Base-by-base conservation (phyloP, 2,113 vertebrate species). In the Terrapene triunguis region DNA sequence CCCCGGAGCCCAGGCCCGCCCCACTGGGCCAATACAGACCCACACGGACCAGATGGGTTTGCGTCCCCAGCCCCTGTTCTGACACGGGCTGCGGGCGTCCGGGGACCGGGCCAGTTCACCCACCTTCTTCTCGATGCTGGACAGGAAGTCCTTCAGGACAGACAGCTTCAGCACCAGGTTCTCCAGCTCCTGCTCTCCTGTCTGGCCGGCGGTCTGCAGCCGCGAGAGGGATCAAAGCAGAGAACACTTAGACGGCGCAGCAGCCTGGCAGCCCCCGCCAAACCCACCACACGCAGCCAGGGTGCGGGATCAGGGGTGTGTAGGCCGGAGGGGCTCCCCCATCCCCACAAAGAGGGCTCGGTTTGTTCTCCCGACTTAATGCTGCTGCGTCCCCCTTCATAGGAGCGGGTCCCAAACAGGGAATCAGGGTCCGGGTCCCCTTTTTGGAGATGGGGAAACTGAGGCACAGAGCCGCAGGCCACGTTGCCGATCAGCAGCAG, bases 81-180 rank as follows among this genome's bases (percentile, higher is more conserved):
- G 65, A 19, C 9, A 21, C 1, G 11, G 38, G 24, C 35, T 27
- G 9, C 19, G 4, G 38, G n/a, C 6, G 38, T 51, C n/a, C 35
- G 59, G 80, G 65, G 55, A 24, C 38, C 21, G 5, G 24, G 57
- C n/a, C 44, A 4, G 6, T 3, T 5, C 2, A 8, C 92, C 50
- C 96, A 99, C 99, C 99, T 99, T 99, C 97, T 99, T 99, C 98
- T 99, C 99, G 44, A 99, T 99, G 85, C 98, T 98, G 24, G 99
- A 99, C 74, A 99, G 97, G 92, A 99, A 98, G 95, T 99, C 99
- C 98, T 99, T 99, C 84, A 99, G 98, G 96, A 99, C 98, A 1
- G 99, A 99, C 51, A 99, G 97, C 97, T 99, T 99, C 96, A 99
- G 98, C 93, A 99, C 99, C 48, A 99, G 98, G 95, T 97, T 99